Base-by-base conservation (phyloP, 1,140 invertebrate species). In the Phthorimaea operculella region DNA sequence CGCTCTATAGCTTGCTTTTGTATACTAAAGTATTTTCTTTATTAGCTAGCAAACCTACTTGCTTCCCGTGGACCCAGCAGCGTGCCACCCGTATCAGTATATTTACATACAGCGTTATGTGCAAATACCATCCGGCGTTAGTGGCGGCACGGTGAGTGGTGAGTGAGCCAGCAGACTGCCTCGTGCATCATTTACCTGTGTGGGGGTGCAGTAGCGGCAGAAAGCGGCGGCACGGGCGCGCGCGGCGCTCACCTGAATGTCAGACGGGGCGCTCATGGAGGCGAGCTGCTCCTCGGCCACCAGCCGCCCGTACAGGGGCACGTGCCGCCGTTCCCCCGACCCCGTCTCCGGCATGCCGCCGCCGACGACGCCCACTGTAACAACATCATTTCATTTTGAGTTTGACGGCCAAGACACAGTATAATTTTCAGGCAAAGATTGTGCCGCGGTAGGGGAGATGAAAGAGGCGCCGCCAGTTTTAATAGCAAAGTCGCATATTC, bases 201-300 rank as follows among this genome's bases (percentile, higher is more conserved):
- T 67, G 93, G 76, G 75, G 93, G 86, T 98, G 96, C 64, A 97
- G 92, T 90, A 96, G 97, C 85, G 92, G 92, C 77, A 90, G 93
- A 89, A 95, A 94, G 83, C 94, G 88, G 64, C 93, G 92, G 82
- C 94, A 93, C 92, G 94, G 94, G 64, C 93, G 93, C 80, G 79
- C 59, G 52, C 79, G 76, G 73, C 85, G 83, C 80, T 87, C 87
- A 82, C 87, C 88, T 87, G 85, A 72, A 94, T 94, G 86, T 94
- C 93, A 64, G 92, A 91, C 63, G 91, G 91, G 79, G 90, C 91
- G 66, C 85, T 83, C 78, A 86, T 79, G 64, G 87, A 73, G 67
- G 86, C 88, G 68, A 96, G 88, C 70, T 94, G 93, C 73, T 96
- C 94, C 86, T 95, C 94, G 66, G 92, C 91, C 56, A 96, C 94